Evolutionary conservation across 35 echinoderm and acorn worm genomes (phyloP).

Genomic region (Chiridota heheva): DNA sequence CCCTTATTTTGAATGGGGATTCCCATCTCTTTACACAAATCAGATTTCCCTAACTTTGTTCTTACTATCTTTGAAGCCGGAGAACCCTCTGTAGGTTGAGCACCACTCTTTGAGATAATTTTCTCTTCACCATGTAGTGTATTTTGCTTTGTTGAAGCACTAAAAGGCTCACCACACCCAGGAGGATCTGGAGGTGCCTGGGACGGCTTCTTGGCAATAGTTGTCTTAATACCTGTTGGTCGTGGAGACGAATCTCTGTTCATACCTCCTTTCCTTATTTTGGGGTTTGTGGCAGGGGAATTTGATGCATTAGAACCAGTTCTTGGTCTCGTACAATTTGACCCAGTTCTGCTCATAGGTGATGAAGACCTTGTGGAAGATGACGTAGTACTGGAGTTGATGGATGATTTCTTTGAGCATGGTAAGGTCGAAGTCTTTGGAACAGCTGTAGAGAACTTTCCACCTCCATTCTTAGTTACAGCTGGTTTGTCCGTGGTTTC

Average conservation of each 20-base stretch:
- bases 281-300: not conserved
- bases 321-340: no score
- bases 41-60: slow-evolving; percentile 44
- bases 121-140: not conserved
- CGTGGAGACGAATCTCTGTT: no score
- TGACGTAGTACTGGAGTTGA: no score
- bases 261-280: not conserved
- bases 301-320: not conserved
- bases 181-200: no score
- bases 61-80: not conserved
- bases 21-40: slow-evolving; percentile 74
- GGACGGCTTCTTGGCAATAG: no score
- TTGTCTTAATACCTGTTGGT: no score
- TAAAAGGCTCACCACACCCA: not conserved
- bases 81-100: not conserved
- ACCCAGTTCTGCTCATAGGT: no score
- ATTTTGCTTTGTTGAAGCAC: not conserved
- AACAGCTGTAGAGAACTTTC: not conserved
- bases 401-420: no score
- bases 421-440: not conserved
- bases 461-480: not conserved
- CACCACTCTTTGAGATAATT: not conserved
- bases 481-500: not conserved
- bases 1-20: slow-evolving; percentile 87
- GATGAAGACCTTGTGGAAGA: no score